These are phyloP conservation scores for Chaenocephalus aceratus DNA, from an alignment of 2,113 vertebrate genomes.

Conservation along the genomic window DNA sequence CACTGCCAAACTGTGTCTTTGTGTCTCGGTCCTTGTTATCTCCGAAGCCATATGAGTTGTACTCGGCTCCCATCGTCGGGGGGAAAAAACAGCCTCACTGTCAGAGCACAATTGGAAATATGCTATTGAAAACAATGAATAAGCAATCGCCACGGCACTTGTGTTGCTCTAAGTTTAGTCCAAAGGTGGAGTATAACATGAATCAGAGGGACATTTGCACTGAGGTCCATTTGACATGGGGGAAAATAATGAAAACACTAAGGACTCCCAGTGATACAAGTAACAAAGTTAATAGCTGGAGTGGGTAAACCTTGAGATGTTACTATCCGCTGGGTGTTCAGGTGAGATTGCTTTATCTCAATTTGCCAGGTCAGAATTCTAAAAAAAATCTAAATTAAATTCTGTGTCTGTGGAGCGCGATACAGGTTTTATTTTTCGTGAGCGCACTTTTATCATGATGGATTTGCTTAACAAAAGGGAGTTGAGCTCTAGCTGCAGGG, in stretches of 20 bases:
- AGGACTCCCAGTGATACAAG: slow-evolving; percentile 11
- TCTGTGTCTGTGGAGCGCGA: slow-evolving; percentile 26
- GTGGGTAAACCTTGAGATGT: slow-evolving; percentile 37
- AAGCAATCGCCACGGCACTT: slow-evolving; percentile 24
- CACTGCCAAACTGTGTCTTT: slow-evolving; percentile 28
- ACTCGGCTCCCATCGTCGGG: slow-evolving; percentile 28
- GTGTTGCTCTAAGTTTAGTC: slow-evolving; percentile 13
- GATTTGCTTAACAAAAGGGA: slow-evolving; percentile 46
- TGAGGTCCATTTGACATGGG: not conserved
- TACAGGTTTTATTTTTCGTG: slow-evolving; percentile 33
- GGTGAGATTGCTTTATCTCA: slow-evolving; percentile 63
- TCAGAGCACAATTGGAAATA: slow-evolving; percentile 33
- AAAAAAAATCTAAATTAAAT: slow-evolving; percentile 53
- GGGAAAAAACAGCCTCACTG: not conserved
- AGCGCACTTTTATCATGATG: slow-evolving; percentile 53
- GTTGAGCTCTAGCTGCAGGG: slow-evolving; percentile 27
- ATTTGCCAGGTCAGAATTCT: slow-evolving; percentile 59
- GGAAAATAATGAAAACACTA: slow-evolving; percentile 23
- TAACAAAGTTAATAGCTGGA: slow-evolving; percentile 33
- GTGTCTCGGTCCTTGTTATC: slow-evolving; percentile 45
- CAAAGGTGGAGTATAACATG: slow-evolving; percentile 6
- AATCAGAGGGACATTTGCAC: slow-evolving; percentile 12
- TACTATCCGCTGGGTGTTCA: slow-evolving; percentile 56
- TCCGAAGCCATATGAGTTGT: slow-evolving; percentile 45
- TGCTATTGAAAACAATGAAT: slow-evolving; percentile 35